phyloP scores from a whole-genome alignment of 2,888 invertebrate genomes.

The Taphrorychus bicolor region DNA sequence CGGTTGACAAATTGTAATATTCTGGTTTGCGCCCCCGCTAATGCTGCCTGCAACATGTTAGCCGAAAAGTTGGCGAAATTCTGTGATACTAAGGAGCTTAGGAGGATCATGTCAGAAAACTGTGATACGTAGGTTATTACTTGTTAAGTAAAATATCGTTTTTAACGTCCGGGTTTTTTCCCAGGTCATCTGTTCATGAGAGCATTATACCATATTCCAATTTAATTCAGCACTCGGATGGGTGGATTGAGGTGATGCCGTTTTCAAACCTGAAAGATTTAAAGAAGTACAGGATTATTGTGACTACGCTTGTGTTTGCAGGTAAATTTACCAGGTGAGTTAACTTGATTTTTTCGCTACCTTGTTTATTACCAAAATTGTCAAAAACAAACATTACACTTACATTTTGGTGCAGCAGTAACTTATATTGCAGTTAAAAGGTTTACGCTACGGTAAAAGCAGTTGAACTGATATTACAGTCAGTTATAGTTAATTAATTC shows the following conservation, averaged over 20 bases:
- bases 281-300: slow-evolving; percentile 65
- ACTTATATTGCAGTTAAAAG: too few relatives aligned
- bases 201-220: slow-evolving; percentile 50
- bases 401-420: too few relatives aligned
- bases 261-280: slow-evolving; percentile 59
- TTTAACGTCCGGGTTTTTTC: slow-evolving; percentile 26
- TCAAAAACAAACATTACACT: too few relatives aligned
- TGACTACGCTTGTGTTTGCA: slow-evolving; percentile 69
- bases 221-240: slow-evolving; percentile 49
- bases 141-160: background rate
- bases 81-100: slow-evolving; percentile 52
- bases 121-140: slow-evolving; percentile 54
- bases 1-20: slow-evolving; percentile 60
- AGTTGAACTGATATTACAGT: too few relatives aligned
- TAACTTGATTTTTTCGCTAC: background rate
- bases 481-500: too few relatives aligned
- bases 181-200: slow-evolving; percentile 49
- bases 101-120: slow-evolving; percentile 61
- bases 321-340: slow-evolving; percentile 51
- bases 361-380: too few relatives aligned
- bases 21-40: slow-evolving; percentile 73
- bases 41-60: slow-evolving; percentile 76
- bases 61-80: slow-evolving; percentile 56
- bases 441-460: too few relatives aligned
- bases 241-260: slow-evolving; percentile 51